phyloP scores from a whole-genome alignment of 1,140 invertebrate genomes.

The Brachionus paranguensis region DNA sequence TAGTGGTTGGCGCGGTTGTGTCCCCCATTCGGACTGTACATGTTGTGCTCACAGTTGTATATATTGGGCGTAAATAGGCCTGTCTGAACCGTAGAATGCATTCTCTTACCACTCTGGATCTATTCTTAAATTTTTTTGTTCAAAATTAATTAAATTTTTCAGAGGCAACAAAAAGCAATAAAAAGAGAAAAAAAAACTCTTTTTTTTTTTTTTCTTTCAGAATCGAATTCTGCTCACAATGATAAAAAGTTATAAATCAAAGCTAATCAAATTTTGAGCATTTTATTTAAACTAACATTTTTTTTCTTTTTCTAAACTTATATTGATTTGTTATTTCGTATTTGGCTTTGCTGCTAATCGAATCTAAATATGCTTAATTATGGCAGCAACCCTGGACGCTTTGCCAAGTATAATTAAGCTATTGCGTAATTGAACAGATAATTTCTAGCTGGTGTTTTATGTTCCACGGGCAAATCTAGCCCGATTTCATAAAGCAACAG shows the following conservation, averaged over 20 bases:
- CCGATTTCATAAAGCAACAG: background rate
- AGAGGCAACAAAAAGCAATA: background rate
- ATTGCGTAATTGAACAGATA: background rate
- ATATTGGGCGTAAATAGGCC: conserved; percentile 28
- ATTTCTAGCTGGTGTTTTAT: background rate
- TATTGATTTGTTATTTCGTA: background rate
- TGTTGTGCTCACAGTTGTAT: conserved; percentile 30
- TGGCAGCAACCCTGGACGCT: conserved; percentile 10
- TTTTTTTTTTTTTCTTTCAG: background rate
- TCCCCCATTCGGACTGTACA: background rate
- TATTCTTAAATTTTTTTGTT: background rate
- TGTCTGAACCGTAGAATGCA: conserved; percentile 38
- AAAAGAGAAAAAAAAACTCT: background rate
- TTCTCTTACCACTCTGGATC: background rate
- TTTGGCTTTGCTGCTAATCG: background rate
- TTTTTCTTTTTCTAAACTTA: background rate
- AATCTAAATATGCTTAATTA: conserved; percentile 10
- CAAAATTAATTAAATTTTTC: background rate
- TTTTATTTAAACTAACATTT: conserved; percentile 18
- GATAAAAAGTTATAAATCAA: conserved; percentile 36
- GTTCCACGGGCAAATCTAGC: background rate
- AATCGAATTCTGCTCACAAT: background rate
- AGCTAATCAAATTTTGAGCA: conserved; percentile 19
- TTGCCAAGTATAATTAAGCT: background rate
- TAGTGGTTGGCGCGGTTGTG: background rate